Percentiles rank a stretch among this genome's conserved stretches.
Evolutionary conservation across 2,797 vertebrate species (phyloP).

Genomic region (Ceryle rudis): DNA sequence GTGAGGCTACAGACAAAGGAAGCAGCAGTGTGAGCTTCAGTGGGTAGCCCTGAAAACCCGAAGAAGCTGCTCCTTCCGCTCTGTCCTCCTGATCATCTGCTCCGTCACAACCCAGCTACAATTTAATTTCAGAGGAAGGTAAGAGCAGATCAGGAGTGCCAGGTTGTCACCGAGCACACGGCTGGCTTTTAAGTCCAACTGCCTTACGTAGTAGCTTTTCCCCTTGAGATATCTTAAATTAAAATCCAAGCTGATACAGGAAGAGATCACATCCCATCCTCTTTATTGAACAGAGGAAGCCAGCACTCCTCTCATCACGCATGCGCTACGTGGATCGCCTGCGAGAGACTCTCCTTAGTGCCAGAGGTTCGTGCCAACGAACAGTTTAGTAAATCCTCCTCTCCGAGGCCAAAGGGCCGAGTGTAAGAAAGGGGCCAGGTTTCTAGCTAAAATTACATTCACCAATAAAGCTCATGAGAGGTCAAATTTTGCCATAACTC

Average conservation of each 20-base stretch:
- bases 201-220: not conserved
- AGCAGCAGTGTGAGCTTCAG: fast-evolving
- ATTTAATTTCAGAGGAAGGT: not conserved
- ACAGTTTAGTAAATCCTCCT: constrained; percentile 77
- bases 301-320: constrained; percentile 49
- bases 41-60: not conserved
- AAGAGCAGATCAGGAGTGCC: not conserved
- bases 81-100: not conserved
- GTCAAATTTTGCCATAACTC: constrained; percentile 85
- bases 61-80: not conserved
- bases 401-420: constrained; percentile 77
- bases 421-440: constrained; percentile 83
- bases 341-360: not conserved
- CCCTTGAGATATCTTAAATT: constrained; percentile 54
- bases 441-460: constrained; percentile 93
- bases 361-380: constrained; percentile 59
- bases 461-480: constrained; percentile 81
- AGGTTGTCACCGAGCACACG: not conserved
- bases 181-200: constrained; percentile 9
- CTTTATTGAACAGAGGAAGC: constrained; percentile 8
- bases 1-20: not conserved
- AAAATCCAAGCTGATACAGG: constrained; percentile 50
- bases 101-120: not conserved
- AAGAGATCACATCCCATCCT: constrained; percentile 49
- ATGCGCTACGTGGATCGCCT: constrained; percentile 10